Conservation (phyloP, 2,113 vertebrate species). For the Grammomys surdaster region DNA sequence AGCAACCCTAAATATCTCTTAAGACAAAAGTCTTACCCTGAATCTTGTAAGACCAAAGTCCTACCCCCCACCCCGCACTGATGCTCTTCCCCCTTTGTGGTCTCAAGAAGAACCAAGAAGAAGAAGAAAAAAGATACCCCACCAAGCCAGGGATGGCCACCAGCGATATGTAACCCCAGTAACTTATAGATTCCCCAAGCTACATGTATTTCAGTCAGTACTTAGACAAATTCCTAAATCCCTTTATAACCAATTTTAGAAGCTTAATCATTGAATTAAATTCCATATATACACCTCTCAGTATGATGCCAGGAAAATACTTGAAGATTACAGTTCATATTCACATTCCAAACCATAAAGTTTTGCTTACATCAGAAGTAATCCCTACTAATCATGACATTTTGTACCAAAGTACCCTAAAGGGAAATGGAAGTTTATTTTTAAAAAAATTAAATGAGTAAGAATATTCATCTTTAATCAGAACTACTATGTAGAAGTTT, state of each 20-base stretch:
- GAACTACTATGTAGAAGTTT: background rate
- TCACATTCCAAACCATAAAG: background rate
- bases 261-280: slow-evolving; percentile 12
- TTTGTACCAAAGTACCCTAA: background rate
- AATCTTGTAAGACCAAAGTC: too few relatives aligned
- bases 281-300: background rate
- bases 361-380: slow-evolving; percentile 18
- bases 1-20: too few relatives aligned
- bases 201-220: background rate
- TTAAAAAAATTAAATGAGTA: background rate
- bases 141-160: too few relatives aligned
- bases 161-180: too few relatives aligned
- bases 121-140: too few relatives aligned
- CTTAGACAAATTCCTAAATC: background rate
- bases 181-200: background rate
- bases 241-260: background rate
- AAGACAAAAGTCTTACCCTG: too few relatives aligned
- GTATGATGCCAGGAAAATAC: background rate
- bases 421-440: background rate
- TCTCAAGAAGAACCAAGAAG: too few relatives aligned
- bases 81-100: too few relatives aligned
- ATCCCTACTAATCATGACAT: background rate
- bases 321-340: slow-evolving; percentile 44
- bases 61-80: too few relatives aligned
- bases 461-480: background rate